Percentiles rank a stretch among this genome's conserved stretches.
These are phyloP conservation scores for Caranx melampygus DNA, from an alignment of 2,113 vertebrate species.

Conservation along the genomic window DNA sequence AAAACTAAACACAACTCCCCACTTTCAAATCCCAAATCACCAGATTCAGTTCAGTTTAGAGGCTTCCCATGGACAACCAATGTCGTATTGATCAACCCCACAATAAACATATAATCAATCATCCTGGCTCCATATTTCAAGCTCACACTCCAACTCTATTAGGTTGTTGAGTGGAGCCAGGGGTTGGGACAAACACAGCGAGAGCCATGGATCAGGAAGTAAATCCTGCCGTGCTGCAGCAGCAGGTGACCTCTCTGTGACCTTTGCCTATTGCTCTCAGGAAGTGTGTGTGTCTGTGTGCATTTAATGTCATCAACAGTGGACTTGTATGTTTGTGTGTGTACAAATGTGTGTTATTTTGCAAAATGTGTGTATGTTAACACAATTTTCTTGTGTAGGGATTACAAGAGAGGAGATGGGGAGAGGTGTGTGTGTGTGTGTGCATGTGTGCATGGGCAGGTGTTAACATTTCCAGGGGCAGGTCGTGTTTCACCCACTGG, in stretches of 20 bases:
- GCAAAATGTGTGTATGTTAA: slow-evolving; percentile 1
- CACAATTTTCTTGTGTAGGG: background rate
- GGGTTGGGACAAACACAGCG: slow-evolving; percentile 41
- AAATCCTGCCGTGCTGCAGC: slow-evolving; percentile 68
- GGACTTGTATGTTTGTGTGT: background rate
- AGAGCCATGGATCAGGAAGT: slow-evolving; percentile 66
- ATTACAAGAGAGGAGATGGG: background rate
- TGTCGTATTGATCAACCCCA: slow-evolving; percentile 13
- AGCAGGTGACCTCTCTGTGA: slow-evolving; percentile 74
- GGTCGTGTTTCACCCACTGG: slow-evolving; percentile 47
- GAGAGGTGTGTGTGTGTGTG: slow-evolving; percentile 12
- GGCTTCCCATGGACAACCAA: background rate
- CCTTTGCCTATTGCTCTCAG: slow-evolving; percentile 67
- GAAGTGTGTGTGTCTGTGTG: slow-evolving; percentile 39
- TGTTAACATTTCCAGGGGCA: slow-evolving; percentile 38
- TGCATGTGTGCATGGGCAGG: slow-evolving; percentile 33
- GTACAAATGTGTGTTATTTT: background rate
- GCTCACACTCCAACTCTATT: background rate
- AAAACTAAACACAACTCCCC: background rate
- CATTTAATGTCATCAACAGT: background rate
- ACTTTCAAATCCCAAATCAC: background rate
- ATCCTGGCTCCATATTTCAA: background rate
- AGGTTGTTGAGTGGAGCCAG: slow-evolving; percentile 21
- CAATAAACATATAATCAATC: slow-evolving; percentile 9
- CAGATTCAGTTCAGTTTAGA: background rate